Evolutionary conservation across 2,888 invertebrate species (phyloP).

Genomic region (Drosophila dives): DNA sequence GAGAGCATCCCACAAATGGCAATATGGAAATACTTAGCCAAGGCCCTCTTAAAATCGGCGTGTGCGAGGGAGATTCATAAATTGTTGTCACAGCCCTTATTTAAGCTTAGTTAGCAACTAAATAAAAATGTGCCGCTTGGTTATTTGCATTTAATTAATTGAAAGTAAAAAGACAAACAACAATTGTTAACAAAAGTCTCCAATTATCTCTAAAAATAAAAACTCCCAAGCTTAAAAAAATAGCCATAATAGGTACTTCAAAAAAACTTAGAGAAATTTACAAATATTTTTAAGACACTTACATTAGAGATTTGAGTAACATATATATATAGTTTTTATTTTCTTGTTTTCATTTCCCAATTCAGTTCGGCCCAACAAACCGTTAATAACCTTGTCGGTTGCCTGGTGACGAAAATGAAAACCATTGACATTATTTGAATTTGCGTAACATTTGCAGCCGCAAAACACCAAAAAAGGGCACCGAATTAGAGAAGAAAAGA

Average conservation of each 20-base stretch:
- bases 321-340: not conserved
- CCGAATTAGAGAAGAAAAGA: constrained; percentile 33
- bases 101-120: constrained; percentile 25
- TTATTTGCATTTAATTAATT: constrained; percentile 21
- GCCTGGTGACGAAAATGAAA: constrained; percentile 57
- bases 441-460: constrained; percentile 74
- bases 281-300: not conserved
- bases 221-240: constrained; percentile 31
- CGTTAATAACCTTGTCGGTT: constrained; percentile 71
- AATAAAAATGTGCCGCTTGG: constrained; percentile 9
- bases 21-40: constrained; percentile 16
- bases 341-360: constrained; percentile 54
- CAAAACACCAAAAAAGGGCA: constrained; percentile 35
- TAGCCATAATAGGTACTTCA: constrained; percentile 5
- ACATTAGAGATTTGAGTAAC: constrained; percentile 4
- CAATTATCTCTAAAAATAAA: constrained; percentile 22
- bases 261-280: not conserved
- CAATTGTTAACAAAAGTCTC: constrained; percentile 33
- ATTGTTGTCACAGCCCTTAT: constrained; percentile 4
- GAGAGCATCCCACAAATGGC: constrained; percentile 2
- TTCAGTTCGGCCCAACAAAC: constrained; percentile 41
- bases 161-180: constrained; percentile 35
- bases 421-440: constrained; percentile 46
- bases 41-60: constrained; percentile 25
- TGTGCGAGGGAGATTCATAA: constrained; percentile 15